Evolutionary conservation across 1,140 invertebrate genomes (phyloP).

Genomic region (Ceratina australensis): DNA sequence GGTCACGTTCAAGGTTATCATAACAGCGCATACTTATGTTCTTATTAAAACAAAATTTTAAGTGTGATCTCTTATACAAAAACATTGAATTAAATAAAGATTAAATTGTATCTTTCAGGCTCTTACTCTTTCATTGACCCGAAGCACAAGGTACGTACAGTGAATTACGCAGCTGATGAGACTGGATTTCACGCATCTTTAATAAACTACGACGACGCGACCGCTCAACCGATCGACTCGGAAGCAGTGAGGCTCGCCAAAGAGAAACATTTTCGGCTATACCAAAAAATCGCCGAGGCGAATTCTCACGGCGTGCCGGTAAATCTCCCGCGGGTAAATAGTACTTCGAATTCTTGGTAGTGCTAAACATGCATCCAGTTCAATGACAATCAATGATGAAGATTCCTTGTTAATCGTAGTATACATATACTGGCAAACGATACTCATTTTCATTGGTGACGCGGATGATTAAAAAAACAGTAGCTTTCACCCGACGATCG

Average conservation of each 20-base stretch:
- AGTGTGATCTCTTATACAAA: too few relatives aligned
- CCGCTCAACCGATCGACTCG: slow-evolving; percentile 81
- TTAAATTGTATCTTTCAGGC: slow-evolving; percentile 73
- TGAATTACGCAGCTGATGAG: slow-evolving; percentile 84
- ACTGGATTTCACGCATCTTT: slow-evolving; percentile 86
- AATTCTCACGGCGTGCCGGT: slow-evolving; percentile 79
- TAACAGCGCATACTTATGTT: too few relatives aligned
- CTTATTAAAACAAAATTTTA: too few relatives aligned
- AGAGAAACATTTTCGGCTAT: slow-evolving; percentile 82
- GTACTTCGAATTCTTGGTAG: neutral
- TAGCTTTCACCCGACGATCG: slow-evolving; percentile 13
- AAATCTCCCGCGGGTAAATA: slow-evolving; percentile 60
- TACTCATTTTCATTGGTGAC: neutral
- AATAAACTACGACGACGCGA: slow-evolving; percentile 77
- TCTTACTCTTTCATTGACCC: slow-evolving; percentile 88
- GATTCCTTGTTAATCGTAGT: neutral
- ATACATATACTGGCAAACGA: neutral
- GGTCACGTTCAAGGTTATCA: slow-evolving; percentile 82
- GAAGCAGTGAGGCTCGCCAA: slow-evolving; percentile 84
- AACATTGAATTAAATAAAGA: too few relatives aligned
- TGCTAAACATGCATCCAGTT: too few relatives aligned
- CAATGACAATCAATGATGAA: too few relatives aligned
- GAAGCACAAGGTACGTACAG: slow-evolving; percentile 84
- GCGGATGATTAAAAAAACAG: neutral
- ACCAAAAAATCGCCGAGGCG: slow-evolving; percentile 85